Evolutionary conservation across 2,113 vertebrate species (phyloP), one percentile per base, ranked within the genome.

Genomic region (Galeopterus variegatus): DNA sequence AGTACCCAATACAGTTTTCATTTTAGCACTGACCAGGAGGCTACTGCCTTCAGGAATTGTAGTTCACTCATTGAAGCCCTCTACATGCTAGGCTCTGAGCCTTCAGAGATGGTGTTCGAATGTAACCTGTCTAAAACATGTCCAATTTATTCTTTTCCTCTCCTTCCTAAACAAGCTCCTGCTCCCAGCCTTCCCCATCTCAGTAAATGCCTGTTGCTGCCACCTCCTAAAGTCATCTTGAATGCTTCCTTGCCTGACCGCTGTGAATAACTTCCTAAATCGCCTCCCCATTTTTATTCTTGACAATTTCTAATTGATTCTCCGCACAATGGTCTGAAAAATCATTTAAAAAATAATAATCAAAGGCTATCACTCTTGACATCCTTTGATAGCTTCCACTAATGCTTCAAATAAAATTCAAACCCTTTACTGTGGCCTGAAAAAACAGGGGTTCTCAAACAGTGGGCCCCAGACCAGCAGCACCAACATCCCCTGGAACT

Each of bases 391-490:
- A 90, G 62, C 75, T 69, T 93, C n/a, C 23, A 65, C 54, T 60
- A 89, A 90, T 31, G 73, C 33, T 81, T 81, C 87, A 85, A 73
- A 86, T 91, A 58, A 92, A 93, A 77, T 79, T 50, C 70, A 94
- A 76, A 80, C 15, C 23, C 21, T 12, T 90, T 41, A 26, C 28
- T 0, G 1, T 6, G 52, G 2, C 65, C 14, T 84, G 50, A 36
- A 73, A 79, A 84, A 76, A 13, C 23, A 70, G 28, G 19, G n/a
- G 18, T 58, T 91, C 80, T 88, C 77, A 81, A 80, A 56, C 89
- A 77, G 5, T 17, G 31, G 41, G 31, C 58, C 50, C 12, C 54
- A 28, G 52, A 80, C 58, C 24, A 70, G 23, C 33, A 76, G 18
- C 41, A 90, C 36, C 28, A 88, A 41, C 41, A 41, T 41, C 41